A percentile compares a stretch with the other conserved stretches of the same genome.
Evolutionary conservation across 2,888 invertebrate species (phyloP).

Genomic region (Microctonus hyperodae): DNA sequence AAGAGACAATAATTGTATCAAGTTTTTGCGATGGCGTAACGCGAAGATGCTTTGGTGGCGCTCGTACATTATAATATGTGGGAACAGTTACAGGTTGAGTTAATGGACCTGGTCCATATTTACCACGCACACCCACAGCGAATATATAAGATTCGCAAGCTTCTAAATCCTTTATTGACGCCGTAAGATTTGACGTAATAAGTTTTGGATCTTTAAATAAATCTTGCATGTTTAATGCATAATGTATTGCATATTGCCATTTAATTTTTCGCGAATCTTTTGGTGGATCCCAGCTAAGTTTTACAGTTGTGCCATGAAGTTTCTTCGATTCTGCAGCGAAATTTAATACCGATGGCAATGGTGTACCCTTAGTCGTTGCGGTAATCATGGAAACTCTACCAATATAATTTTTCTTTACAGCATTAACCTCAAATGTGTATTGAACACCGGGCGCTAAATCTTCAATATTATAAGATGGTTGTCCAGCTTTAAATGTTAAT

Average conservation of each 20-base stretch:
- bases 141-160: conserved; percentile 80
- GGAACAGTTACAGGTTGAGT: conserved; percentile 65
- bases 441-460: conserved; percentile 63
- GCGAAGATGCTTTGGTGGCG: conserved; percentile 74
- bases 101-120: conserved; percentile 74
- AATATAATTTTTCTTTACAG: conserved; percentile 67
- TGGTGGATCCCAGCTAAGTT: conserved; percentile 73
- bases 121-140: conserved; percentile 72
- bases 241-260: conserved; percentile 77
- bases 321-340: conserved; percentile 66
- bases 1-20: conserved; percentile 69
- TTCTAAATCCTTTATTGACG: conserved; percentile 70
- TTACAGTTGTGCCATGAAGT: conserved; percentile 69
- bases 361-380: conserved; percentile 64
- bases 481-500: conserved; percentile 52
- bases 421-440: conserved; percentile 70
- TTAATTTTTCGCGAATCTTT: conserved; percentile 66
- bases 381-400: conserved; percentile 67
- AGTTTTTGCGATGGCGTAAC: conserved; percentile 62
- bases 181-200: conserved; percentile 66
- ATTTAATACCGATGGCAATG: conserved; percentile 65
- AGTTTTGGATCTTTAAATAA: conserved; percentile 66
- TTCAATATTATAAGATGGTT: background rate
- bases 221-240: conserved; percentile 69
- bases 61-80: conserved; percentile 71